These are phyloP conservation scores for Darevskia nairensis DNA, from an alignment of 2,797 vertebrate genomes.

Conservation along the genomic window DNA sequence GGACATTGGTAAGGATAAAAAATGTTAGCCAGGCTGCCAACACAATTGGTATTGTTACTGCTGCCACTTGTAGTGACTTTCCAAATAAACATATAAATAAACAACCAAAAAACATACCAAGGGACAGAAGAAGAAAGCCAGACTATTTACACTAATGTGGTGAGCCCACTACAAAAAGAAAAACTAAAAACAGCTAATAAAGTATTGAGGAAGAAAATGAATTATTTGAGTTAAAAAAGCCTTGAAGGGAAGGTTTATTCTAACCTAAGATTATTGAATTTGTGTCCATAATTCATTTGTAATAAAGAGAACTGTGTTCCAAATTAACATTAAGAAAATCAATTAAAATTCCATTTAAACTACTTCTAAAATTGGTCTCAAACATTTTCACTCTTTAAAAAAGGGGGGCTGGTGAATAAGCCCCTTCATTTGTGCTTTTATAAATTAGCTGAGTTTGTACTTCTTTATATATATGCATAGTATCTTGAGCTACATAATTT, in stretches of 20 bases:
- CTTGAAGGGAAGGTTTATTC: not conserved
- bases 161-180: too few relatives aligned
- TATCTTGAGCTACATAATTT: not conserved
- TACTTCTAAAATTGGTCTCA: constrained; percentile 22
- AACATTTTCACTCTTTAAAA: constrained; percentile 16
- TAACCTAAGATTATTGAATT: constrained; percentile 69
- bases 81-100: not conserved
- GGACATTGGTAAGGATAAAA: too few relatives aligned
- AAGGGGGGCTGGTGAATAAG: not conserved
- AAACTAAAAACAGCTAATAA: not conserved
- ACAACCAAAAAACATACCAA: not conserved
- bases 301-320: constrained; percentile 16
- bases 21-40: too few relatives aligned
- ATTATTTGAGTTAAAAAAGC: not conserved
- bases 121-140: not conserved
- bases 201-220: constrained; percentile 5
- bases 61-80: not conserved
- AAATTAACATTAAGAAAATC: constrained; percentile 29
- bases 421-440: constrained; percentile 16
- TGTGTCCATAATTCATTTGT: constrained; percentile 39
- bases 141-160: not conserved
- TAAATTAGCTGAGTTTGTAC: constrained; percentile 23
- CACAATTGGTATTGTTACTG: not conserved
- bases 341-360: constrained; percentile 36
- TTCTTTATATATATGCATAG: not conserved